Evolutionary conservation across 1,140 invertebrate genomes (phyloP), one percentile per base, ranked within the genome.

Genomic region (Hydropsyche tenuis): DNA sequence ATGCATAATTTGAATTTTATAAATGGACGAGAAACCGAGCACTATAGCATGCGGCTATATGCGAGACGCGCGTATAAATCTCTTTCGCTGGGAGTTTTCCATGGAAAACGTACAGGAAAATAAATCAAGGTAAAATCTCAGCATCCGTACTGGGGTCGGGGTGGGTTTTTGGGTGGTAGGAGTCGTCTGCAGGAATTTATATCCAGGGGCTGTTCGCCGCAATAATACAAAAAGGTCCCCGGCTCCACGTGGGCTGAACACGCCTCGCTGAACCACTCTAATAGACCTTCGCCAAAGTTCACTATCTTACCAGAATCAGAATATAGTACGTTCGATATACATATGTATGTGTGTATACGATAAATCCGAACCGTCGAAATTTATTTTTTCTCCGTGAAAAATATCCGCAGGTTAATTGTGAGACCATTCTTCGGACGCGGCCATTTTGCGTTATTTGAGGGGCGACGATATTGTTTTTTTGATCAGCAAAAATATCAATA

Each of bases 191-290:
- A 60, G 68, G 68, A 70, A 70, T 70, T 70, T 70, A 70, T 70
- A 73, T 43, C 71, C 62, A 66, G 73, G 43, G 73, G 73, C 16
- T 65, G 68, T 25, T 70, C 69, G 62, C 62, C 60, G 73, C 73
- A 75, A 75, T 75, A 75, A 75, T 70, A 75, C 73, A 65, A 74
- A 74, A 74, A 74, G 73, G 53, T 73, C 30, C 37, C 62, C 60
- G 60, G 62, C 71, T 66, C 56, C 63, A 64, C 71, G 62, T 73
- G 71, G 71, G 62, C 45, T 48, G 53, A 62, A 48, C 23, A 70
- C 64, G 73, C 73, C 56, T 53, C 43, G 73, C 27, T 65, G 69
- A 72, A 65, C 69, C 12, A 53, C 60, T 63, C 73, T 62, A 65
- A 71, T 70, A 72, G 68, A 65, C 46, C 69, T 60, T 60, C 56